phyloP scores from a whole-genome alignment of 35 echinoderm and acorn worm genomes.

The Amphiura filiformis region DNA sequence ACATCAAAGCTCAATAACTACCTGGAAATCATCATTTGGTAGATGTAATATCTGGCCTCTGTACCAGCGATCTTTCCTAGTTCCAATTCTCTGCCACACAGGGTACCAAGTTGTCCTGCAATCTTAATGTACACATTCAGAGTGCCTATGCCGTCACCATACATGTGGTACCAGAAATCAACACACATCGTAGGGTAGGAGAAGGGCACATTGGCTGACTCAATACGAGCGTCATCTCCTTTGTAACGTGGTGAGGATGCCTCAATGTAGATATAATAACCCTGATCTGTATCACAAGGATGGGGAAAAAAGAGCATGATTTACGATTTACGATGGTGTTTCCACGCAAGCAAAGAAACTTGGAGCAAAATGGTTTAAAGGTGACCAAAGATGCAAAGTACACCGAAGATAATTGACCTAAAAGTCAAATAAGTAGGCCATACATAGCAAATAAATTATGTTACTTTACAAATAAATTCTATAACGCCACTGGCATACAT shows the following conservation, averaged over 20 bases:
- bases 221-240: constrained; percentile 10
- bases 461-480: background rate
- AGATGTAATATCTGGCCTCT: background rate
- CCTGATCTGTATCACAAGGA: background rate
- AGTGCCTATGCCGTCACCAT: constrained; percentile 23
- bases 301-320: background rate
- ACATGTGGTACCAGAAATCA: constrained; percentile 76
- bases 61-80: constrained; percentile 37
- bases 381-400: too few relatives aligned
- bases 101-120: background rate
- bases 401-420: too few relatives aligned
- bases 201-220: constrained; percentile 9
- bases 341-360: background rate
- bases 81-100: constrained; percentile 35
- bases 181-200: constrained; percentile 20
- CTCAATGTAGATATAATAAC: constrained; percentile 58
- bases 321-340: background rate
- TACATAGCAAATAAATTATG: too few relatives aligned
- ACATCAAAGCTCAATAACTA: background rate
- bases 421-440: too few relatives aligned
- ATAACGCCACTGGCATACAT: background rate
- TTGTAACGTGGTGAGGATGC: constrained; percentile 14
- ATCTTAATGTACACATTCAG: constrained; percentile 22
- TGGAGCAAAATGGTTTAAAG: too few relatives aligned
- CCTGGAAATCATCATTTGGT: constrained; percentile 23